These are phyloP conservation scores for Bungarus multicinctus DNA, from an alignment of 2,113 vertebrate species.

Conservation along the genomic window DNA sequence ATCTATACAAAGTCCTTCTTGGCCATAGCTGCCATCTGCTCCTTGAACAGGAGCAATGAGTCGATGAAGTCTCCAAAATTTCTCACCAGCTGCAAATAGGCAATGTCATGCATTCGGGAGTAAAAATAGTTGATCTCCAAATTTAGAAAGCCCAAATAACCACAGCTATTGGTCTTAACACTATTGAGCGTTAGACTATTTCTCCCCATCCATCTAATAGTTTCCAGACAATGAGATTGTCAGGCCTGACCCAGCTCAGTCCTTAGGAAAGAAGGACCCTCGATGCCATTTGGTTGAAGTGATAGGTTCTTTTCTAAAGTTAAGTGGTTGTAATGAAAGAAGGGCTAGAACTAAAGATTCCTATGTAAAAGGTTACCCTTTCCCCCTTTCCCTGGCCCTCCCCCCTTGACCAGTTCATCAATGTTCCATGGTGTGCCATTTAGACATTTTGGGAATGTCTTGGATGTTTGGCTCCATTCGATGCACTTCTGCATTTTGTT, in stretches of 20 bases:
- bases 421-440: neutral
- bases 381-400: neutral
- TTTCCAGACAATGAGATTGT: neutral
- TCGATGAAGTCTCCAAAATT: neutral
- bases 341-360: neutral
- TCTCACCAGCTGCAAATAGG: neutral
- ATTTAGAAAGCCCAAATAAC: neutral
- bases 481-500: neutral
- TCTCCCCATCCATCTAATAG: neutral
- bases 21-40: neutral
- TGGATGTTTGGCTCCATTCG: neutral
- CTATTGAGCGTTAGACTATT: neutral
- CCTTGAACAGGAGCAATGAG: neutral
- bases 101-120: neutral
- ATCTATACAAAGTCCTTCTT: neutral
- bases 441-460: neutral
- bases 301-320: neutral
- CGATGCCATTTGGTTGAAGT: neutral
- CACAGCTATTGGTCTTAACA: neutral
- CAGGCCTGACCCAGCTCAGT: neutral
- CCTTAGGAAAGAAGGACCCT: neutral
- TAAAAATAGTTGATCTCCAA: neutral
- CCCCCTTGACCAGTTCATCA: neutral
- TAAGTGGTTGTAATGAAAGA: neutral
- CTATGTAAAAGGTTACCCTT: neutral